phyloP scores from a whole-genome alignment of 2,113 vertebrate species.

The Hymenochirus boettgeri region DNA sequence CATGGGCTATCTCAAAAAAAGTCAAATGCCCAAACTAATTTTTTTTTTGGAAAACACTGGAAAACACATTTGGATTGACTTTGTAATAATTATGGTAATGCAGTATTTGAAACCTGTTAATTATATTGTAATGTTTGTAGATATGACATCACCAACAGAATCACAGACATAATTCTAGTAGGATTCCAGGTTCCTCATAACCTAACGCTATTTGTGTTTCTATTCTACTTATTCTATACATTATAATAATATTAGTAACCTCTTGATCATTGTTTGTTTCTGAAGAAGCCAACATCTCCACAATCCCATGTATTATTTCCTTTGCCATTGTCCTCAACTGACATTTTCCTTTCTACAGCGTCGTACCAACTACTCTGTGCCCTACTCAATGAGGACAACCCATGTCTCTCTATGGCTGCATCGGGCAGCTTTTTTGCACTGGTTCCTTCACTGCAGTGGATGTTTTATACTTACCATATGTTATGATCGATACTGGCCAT shows the following conservation, averaged over 20 bases:
- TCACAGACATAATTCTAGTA: background rate
- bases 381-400: slow-evolving; percentile 12
- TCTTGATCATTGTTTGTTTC: too few species aligned
- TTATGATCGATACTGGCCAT: slow-evolving; percentile 44
- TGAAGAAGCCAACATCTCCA: too few species aligned
- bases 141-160: background rate
- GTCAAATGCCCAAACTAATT: too few species aligned
- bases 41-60: too few species aligned
- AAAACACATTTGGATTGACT: too few species aligned
- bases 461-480: slow-evolving; percentile 41
- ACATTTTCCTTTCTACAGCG: slow-evolving; percentile 2
- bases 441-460: slow-evolving; percentile 36
- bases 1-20: too few species aligned
- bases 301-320: background rate
- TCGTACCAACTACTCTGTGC: background rate
- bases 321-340: background rate
- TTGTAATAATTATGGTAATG: too few species aligned
- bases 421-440: slow-evolving; percentile 41
- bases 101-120: too few species aligned
- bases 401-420: slow-evolving; percentile 19
- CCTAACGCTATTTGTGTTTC: background rate
- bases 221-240: background rate
- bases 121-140: too few species aligned
- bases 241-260: too few species aligned
- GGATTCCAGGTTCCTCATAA: background rate